phyloP scores from a whole-genome alignment of 2,888 invertebrate species.

The Calliopum simillimum region DNA sequence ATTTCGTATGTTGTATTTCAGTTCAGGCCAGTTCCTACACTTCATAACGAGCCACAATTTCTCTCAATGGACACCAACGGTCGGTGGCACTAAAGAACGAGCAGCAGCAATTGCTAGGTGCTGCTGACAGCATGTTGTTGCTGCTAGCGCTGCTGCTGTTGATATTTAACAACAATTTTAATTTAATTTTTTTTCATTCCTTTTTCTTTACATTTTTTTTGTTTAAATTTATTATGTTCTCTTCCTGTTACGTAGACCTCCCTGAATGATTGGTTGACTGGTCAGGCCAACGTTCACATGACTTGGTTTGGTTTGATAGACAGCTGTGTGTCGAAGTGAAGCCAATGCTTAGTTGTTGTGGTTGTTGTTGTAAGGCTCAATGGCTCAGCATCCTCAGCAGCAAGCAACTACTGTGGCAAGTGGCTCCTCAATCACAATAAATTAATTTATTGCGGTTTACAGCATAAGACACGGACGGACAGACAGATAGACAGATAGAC shows the following conservation, averaged over 20 bases:
- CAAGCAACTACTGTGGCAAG: background rate
- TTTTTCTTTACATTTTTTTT: no score
- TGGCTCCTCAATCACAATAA: slow-evolving; percentile 19
- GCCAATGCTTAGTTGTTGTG: background rate
- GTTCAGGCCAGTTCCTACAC: no score
- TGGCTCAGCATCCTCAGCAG: background rate
- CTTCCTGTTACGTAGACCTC: background rate
- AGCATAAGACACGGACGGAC: background rate
- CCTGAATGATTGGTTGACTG: background rate
- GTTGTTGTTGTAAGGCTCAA: slow-evolving; percentile 11
- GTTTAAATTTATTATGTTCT: background rate
- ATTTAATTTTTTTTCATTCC: background rate
- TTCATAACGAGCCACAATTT: no score
- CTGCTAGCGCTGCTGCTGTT: background rate
- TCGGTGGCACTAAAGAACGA: no score
- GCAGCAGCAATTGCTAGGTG: no score
- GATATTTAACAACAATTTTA: slow-evolving; percentile 10
- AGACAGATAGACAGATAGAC: no score
- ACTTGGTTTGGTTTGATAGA: background rate
- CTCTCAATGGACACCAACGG: no score
- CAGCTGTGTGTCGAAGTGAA: background rate
- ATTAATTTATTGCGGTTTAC: slow-evolving; percentile 19
- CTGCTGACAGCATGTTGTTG: background rate
- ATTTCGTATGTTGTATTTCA: slow-evolving; percentile 22
- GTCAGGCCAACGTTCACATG: background rate